Evolutionary conservation across 2,113 vertebrate genomes (phyloP).

Genomic region (Cervus canadensis): DNA sequence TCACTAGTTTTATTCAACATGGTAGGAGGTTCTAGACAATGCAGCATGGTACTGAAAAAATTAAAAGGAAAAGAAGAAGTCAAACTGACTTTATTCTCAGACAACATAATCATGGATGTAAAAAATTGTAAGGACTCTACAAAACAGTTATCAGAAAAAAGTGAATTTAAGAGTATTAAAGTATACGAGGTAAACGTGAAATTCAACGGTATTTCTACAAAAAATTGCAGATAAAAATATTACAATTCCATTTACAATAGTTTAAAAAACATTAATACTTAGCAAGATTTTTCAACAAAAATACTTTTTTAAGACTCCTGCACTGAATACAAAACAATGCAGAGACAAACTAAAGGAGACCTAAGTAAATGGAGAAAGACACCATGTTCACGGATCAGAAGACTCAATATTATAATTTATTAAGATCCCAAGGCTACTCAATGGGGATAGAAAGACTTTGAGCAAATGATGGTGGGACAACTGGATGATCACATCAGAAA

Average conservation of each 20-base stretch:
- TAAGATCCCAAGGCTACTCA: background rate
- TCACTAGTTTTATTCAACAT: background rate
- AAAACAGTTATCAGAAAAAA: background rate
- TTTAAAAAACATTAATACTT: background rate
- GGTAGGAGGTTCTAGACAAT: background rate
- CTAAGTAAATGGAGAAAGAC: background rate
- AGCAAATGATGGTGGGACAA: background rate
- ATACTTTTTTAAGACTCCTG: background rate
- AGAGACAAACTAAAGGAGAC: background rate
- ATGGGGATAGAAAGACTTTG: background rate
- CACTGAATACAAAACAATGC: background rate
- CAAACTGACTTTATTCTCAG: background rate
- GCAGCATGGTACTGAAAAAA: background rate
- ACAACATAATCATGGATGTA: background rate
- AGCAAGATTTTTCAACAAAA: background rate
- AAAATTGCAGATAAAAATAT: background rate
- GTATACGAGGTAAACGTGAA: background rate
- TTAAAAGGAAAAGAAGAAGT: background rate
- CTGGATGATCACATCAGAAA: background rate
- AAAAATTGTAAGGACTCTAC: background rate
- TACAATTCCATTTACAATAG: background rate
- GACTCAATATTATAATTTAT: background rate
- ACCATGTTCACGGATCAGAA: background rate
- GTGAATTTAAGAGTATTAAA: background rate
- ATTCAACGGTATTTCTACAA: background rate